Base-by-base conservation (phyloP, 2,113 vertebrate genomes). In the Pogonocichla stellata region DNA sequence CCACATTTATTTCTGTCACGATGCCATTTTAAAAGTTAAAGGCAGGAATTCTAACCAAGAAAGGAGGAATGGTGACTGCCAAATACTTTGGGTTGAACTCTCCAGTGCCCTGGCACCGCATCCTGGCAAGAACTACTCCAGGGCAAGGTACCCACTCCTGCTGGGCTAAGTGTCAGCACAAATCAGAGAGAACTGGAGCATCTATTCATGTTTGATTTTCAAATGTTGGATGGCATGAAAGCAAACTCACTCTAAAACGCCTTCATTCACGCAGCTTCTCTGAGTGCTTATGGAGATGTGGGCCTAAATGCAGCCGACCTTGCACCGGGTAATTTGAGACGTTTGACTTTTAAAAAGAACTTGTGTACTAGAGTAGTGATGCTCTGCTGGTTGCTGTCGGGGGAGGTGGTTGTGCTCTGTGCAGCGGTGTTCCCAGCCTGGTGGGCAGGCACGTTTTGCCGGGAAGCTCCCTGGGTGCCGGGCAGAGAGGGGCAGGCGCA, bases 1-100 rank as follows among this genome's bases (percentile, higher is more conserved):
- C 70, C 69, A 62, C 60, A 54, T 65, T 92, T 96, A 51, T 70
- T 95, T 90, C 80, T 93, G 86, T 88, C 71, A 54, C 58, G 54
- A 3, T 70, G 74, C 81, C 70, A 88, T 48, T 92, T 87, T 31
- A 77, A 74, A 93, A 93, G 69, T 53, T 67, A 48, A 87, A 89
- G 16, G 36, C 62, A 91, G 71, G 58, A 87, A 71, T 89, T 80
- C 24, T 61, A 57, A 42, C 51, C 3, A 3, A 33, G 71, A 89
- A 93, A 85, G 38, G 48, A 82, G n/a, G 64, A 57, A 57, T 4
- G 15, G 56, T 26, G 70, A 22, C 60, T 50, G 81, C n/a, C 67
- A 88, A 93, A 91, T 67, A 58, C 36, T 74, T 81, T 7, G 48
- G 19, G 42, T 3, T 79, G 74, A 92, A 93, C 45, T 86, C n/a